phyloP scores from a whole-genome alignment of 1,140 invertebrate genomes.

The Trissolcus basalis region DNA sequence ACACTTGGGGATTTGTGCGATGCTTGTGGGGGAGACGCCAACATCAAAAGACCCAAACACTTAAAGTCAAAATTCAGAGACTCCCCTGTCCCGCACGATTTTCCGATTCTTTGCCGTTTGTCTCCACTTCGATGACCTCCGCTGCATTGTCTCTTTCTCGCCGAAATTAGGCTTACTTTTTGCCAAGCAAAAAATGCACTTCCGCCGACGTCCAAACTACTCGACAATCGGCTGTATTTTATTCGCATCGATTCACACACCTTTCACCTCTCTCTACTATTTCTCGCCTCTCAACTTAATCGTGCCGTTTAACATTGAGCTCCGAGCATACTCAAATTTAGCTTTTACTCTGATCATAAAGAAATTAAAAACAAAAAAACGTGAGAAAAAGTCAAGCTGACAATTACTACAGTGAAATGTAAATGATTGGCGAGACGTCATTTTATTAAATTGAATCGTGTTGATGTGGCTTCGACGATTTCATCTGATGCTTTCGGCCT shows the following conservation, averaged over 20 bases:
- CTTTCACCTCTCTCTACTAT: too few species aligned
- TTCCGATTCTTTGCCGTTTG: constrained; percentile 23
- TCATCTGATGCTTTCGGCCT: constrained; percentile 55
- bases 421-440: constrained; percentile 30
- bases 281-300: constrained; percentile 44
- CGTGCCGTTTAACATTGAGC: background rate
- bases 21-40: constrained; percentile 63
- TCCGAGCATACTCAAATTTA: too few species aligned
- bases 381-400: too few species aligned
- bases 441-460: constrained; percentile 53
- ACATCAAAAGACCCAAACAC: constrained; percentile 76
- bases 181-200: constrained; percentile 56
- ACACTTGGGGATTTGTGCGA: constrained; percentile 58
- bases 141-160: constrained; percentile 65
- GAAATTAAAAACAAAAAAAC: too few species aligned
- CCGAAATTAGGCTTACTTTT: constrained; percentile 70
- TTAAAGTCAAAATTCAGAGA: constrained; percentile 71
- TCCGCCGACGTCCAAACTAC: constrained; percentile 25
- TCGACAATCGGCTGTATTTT: constrained; percentile 35
- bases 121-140: constrained; percentile 70
- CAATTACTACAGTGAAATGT: too few species aligned
- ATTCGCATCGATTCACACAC: constrained; percentile 45
- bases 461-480: constrained; percentile 50
- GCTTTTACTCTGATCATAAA: too few species aligned
- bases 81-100: constrained; percentile 45